A percentile compares a stretch with the other conserved stretches of the same genome.
phyloP scores from a whole-genome alignment of 2,888 invertebrate genomes.

The Rhagophthalmus giganteus region DNA sequence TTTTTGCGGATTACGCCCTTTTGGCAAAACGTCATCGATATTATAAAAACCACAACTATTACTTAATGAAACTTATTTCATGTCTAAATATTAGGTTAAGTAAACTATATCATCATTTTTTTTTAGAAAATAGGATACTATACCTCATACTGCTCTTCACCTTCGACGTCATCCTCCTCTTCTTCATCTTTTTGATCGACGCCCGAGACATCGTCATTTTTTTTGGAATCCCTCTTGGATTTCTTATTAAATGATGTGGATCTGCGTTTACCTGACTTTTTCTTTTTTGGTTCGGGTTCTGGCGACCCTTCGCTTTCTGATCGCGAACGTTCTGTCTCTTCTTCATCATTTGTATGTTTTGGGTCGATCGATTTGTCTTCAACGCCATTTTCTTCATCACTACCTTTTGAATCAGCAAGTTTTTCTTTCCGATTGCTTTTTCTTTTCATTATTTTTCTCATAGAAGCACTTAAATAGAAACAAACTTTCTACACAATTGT shows the following conservation, averaged over 20 bases:
- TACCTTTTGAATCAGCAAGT: neutral
- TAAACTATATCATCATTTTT: neutral
- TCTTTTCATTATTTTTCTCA: neutral
- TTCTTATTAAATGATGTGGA: conserved; percentile 4
- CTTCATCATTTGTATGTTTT: conserved; percentile 2
- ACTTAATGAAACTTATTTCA: neutral
- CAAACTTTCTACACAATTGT: neutral
- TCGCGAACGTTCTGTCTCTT: conserved; percentile 30
- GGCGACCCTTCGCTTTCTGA: conserved; percentile 44
- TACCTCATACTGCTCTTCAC: conserved; percentile 34
- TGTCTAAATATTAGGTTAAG: neutral
- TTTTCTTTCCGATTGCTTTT: neutral
- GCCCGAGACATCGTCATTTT: neutral
- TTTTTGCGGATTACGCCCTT: too few relatives aligned
- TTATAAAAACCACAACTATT: too few relatives aligned
- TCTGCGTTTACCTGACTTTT: conserved; percentile 36
- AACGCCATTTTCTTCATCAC: conserved; percentile 23
- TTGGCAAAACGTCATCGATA: too few relatives aligned
- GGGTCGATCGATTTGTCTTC: conserved; percentile 25
- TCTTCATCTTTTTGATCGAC: conserved; percentile 1
- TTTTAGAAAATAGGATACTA: neutral
- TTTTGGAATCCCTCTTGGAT: neutral
- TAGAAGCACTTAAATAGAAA: neutral
- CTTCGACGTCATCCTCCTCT: conserved; percentile 20
- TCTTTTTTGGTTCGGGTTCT: conserved; percentile 41